A percentile compares a stretch with the other conserved stretches of the same genome.
These are phyloP conservation scores for Nerophis ophidion DNA, from an alignment of 2,113 vertebrate genomes.

Conservation along the genomic window DNA sequence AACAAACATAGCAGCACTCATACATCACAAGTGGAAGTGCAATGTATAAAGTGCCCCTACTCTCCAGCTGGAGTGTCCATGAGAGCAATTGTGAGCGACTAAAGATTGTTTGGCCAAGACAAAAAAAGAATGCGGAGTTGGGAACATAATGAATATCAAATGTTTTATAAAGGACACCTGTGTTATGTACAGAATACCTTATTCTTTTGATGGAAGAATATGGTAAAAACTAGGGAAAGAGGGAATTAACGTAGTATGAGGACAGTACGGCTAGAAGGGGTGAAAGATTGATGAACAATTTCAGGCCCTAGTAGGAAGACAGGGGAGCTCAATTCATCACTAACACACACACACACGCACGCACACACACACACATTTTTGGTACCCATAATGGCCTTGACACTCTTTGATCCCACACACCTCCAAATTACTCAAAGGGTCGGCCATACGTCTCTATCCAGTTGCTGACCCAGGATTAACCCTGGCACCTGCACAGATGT, in stretches of 20 bases:
- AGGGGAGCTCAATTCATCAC: constrained; percentile 51
- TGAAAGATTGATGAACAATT: constrained; percentile 48
- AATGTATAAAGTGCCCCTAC: constrained; percentile 12
- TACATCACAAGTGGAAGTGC: constrained; percentile 43
- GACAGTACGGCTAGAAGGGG: constrained; percentile 28
- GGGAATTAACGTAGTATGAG: constrained; percentile 27
- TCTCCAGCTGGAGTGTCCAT: constrained; percentile 30
- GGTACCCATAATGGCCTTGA: constrained; percentile 28
- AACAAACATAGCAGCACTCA: constrained; percentile 41
- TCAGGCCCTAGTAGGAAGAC: constrained; percentile 44
- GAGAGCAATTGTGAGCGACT: constrained; percentile 9
- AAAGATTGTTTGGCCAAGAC: constrained; percentile 4
- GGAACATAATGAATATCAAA: background rate
- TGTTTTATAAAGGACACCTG: constrained; percentile 7
- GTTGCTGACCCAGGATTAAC: constrained; percentile 23
- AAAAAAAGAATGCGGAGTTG: background rate
- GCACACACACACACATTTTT: constrained; percentile 11
- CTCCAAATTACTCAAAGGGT: constrained; percentile 20
- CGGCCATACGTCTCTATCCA: constrained; percentile 1
- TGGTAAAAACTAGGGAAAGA: constrained; percentile 11
- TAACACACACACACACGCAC: constrained; percentile 20
- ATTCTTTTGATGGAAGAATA: constrained; percentile 31
- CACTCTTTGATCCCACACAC: constrained; percentile 41
- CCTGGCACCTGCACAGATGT: background rate
- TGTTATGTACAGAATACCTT: constrained; percentile 10